Percentiles rank a stretch among this genome's conserved stretches.
Evolutionary conservation across 2,888 invertebrate species (phyloP).

Genomic region (Mythimna vitellina): DNA sequence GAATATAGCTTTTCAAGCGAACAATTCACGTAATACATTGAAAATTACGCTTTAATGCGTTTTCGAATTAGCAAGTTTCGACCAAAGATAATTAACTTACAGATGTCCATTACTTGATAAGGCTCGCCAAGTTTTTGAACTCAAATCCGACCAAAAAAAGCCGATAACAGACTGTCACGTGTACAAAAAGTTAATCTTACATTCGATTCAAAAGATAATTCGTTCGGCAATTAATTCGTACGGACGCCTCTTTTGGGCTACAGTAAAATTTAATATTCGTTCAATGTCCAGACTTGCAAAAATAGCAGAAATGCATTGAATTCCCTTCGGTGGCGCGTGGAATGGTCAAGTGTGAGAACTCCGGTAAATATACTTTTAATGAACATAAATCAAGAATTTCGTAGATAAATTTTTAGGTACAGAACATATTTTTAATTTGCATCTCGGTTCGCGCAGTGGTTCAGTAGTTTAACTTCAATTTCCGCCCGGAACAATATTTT

Average conservation of each 20-base stretch:
- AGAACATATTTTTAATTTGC: neutral
- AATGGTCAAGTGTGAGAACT: slow-evolving; percentile 37
- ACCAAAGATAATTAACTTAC: slow-evolving; percentile 55
- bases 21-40: slow-evolving; percentile 52
- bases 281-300: slow-evolving; percentile 65
- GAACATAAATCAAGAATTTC: neutral
- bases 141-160: slow-evolving; percentile 40
- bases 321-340: slow-evolving; percentile 22
- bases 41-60: slow-evolving; percentile 53
- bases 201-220: slow-evolving; percentile 67
- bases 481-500: too few species aligned
- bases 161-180: slow-evolving; percentile 53
- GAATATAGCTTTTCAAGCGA: slow-evolving; percentile 26
- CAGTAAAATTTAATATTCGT: slow-evolving; percentile 54
- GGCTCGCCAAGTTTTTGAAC: slow-evolving; percentile 36
- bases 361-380: slow-evolving; percentile 29
- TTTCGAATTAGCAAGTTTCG: slow-evolving; percentile 47
- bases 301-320: slow-evolving; percentile 63
- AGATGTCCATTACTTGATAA: slow-evolving; percentile 61
- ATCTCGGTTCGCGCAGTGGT: too few species aligned
- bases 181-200: slow-evolving; percentile 65
- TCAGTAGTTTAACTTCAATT: too few species aligned
- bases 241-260: slow-evolving; percentile 58
- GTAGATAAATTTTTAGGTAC: neutral
- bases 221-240: slow-evolving; percentile 71